Base-by-base conservation (phyloP, 2,888 invertebrate species). In the Trilocha varians region DNA sequence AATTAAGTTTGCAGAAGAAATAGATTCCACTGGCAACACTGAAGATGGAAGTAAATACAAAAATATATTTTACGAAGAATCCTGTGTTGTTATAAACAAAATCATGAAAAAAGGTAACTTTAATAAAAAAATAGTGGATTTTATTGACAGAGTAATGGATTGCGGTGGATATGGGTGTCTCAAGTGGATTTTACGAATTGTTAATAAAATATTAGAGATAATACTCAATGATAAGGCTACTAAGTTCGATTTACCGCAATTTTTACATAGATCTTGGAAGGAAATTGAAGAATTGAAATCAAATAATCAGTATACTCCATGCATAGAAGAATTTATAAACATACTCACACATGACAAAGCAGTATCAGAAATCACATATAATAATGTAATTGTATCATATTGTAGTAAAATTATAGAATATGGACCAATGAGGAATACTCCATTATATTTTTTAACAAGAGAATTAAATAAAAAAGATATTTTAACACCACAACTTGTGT, bases 91-190 rank as follows among this genome's bases (percentile, higher is more conserved):
- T 39, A 52, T 79, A 16, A 57, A 66, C 45, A 39, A 46, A 32
- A 45, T 69, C 32, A 47, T 73, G 15, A 48, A 55, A 42, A 46
- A 56, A 18, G 40, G 44, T 38, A 38, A 42, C 38, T 42, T 32
- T 39, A 42, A 59, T 57, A 44, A 56, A 44, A 48, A 59, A 34
- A 45, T 79, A 32, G 47, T 74, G 35, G 48, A 58, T 40, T 78
- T 64, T 48, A 52, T 79, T 41, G 67, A 76, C 43, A 68, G 67
- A 46, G 62, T 78, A 3, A 49, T 76, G 33, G 82, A 86, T 54
- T 73, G 78, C 54, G 87, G 87, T 38, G 87, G 87, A 3, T 77
- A 80, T 57, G 80, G 78, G 1, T 84, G 83, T 43, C 48, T 87
- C 1, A 69, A 71, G 57, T 76, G 75, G 69, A 68, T 83, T 34